phyloP scores from a whole-genome alignment of 2,888 invertebrate genomes.

The Ernsta delagoae region DNA sequence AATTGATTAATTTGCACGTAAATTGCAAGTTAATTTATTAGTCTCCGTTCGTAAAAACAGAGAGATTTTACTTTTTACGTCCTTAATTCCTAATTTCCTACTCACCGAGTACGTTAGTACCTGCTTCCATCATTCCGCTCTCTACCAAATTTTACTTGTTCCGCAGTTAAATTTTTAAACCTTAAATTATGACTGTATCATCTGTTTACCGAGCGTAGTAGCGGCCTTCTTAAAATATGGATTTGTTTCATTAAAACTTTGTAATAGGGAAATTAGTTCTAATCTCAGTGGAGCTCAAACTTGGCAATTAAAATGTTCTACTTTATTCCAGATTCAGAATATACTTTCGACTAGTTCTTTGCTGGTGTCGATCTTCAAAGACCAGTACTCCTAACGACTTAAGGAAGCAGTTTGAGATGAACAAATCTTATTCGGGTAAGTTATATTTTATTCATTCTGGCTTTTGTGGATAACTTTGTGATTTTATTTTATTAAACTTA shows the following conservation, averaged over 20 bases:
- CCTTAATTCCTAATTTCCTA: too few relatives aligned
- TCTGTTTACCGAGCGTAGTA: background rate
- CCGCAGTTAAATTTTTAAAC: too few relatives aligned
- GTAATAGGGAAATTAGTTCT: background rate
- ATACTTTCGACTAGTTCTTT: slow-evolving; percentile 88
- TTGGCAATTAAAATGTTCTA: slow-evolving; percentile 2
- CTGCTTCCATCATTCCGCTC: too few relatives aligned
- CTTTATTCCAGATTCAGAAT: slow-evolving; percentile 84
- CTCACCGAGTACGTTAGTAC: too few relatives aligned
- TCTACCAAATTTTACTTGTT: too few relatives aligned
- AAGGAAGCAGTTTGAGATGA: slow-evolving; percentile 72
- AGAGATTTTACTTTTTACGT: too few relatives aligned
- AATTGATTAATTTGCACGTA: slow-evolving; percentile 9
- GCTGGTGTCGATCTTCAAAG: slow-evolving; percentile 80
- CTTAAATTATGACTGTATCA: too few relatives aligned
- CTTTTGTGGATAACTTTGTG: too few relatives aligned
- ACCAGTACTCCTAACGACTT: slow-evolving; percentile 63
- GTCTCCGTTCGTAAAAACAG: too few relatives aligned
- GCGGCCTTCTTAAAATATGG: background rate
- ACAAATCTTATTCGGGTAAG: slow-evolving; percentile 76
- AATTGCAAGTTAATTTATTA: background rate
- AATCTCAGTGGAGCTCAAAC: background rate
- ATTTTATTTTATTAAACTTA: too few relatives aligned
- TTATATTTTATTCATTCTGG: background rate
- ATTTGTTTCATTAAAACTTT: background rate